These are phyloP conservation scores for Phymastichus coffea DNA, from an alignment of 1,140 invertebrate genomes.

Conservation along the genomic window DNA sequence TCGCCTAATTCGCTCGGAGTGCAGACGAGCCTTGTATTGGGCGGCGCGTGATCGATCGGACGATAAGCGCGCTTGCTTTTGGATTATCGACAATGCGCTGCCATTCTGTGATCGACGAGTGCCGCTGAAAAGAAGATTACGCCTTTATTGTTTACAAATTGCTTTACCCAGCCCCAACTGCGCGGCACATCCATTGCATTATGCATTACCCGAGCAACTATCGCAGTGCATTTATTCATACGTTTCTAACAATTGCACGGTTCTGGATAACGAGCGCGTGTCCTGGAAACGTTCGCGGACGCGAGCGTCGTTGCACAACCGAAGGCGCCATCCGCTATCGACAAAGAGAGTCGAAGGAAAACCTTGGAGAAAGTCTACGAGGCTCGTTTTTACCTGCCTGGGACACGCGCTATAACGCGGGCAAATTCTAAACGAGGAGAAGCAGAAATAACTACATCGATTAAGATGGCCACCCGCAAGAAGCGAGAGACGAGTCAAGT, in stretches of 20 bases:
- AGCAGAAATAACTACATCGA: slow-evolving; percentile 13
- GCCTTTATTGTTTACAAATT: no score
- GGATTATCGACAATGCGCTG: background rate
- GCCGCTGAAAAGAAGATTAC: background rate
- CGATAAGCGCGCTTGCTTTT: slow-evolving; percentile 2
- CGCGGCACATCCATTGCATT: no score
- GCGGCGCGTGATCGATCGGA: background rate
- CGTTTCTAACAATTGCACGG: no score
- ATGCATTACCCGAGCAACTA: no score
- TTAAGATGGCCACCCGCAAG: slow-evolving; percentile 12
- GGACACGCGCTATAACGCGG: background rate
- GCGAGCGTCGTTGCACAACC: no score
- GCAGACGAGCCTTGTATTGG: slow-evolving; percentile 4
- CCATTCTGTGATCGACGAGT: slow-evolving; percentile 6
- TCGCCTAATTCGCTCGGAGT: slow-evolving; percentile 9
- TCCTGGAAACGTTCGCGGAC: no score
- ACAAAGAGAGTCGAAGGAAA: no score
- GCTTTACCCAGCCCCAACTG: no score
- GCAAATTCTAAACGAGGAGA: slow-evolving; percentile 1
- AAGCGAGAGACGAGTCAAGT: slow-evolving; percentile 4
- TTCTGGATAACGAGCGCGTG: no score
- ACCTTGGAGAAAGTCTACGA: background rate
- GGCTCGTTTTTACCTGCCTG: background rate
- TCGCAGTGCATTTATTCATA: no score
- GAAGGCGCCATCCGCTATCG: no score